These are phyloP conservation scores for Orcinus orca DNA, from an alignment of 2,113 vertebrate genomes.

Conservation along the genomic window DNA sequence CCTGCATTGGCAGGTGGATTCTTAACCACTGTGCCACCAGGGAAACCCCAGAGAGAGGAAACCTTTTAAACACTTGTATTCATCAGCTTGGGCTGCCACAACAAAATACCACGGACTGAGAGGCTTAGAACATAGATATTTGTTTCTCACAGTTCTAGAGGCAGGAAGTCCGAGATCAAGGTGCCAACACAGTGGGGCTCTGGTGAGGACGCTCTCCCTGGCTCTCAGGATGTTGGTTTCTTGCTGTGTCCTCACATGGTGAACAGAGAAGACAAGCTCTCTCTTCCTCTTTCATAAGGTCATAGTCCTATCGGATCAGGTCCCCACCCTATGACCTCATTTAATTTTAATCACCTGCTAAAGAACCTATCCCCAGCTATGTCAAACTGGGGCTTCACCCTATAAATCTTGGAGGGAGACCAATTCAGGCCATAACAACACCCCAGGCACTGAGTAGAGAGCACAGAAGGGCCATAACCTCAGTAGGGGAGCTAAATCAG, in stretches of 20 bases:
- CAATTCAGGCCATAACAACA: fast-evolving
- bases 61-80: background rate
- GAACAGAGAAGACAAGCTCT: too few species aligned
- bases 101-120: fast-evolving
- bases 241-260: fast-evolving
- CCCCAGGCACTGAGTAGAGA: fast-evolving
- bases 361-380: background rate
- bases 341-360: background rate
- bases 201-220: too few species aligned
- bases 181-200: background rate
- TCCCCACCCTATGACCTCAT: background rate
- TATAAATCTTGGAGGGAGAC: fast-evolving
- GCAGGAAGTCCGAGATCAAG: background rate
- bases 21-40: too few species aligned
- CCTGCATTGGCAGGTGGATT: too few species aligned
- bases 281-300: too few species aligned
- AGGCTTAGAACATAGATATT: fast-evolving
- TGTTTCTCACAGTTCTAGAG: background rate
- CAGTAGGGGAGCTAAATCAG: fast-evolving
- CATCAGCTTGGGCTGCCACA: background rate
- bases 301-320: background rate
- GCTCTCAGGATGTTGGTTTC: background rate
- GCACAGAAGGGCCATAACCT: background rate
- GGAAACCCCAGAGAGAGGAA: background rate
- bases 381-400: background rate